phyloP scores from a whole-genome alignment of 2,797 vertebrate species.

The Hyperoplus lanceolatus region DNA sequence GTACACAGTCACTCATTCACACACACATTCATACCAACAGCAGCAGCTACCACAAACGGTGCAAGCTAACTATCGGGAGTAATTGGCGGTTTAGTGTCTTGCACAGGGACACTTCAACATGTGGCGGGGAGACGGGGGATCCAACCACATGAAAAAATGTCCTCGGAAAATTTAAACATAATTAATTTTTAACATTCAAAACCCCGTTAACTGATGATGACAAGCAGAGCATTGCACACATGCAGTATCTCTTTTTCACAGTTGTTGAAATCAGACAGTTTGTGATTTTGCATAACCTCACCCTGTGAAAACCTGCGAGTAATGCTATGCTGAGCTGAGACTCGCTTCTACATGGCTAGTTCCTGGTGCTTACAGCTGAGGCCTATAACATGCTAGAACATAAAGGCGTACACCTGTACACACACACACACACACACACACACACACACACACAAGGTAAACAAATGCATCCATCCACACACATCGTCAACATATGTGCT shows the following conservation, averaged over 20 bases:
- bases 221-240: not conserved
- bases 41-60: too few relatives aligned
- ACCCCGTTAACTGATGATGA: slow-evolving; percentile 5
- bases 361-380: slow-evolving; percentile 62
- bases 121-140: too few relatives aligned
- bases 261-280: not conserved
- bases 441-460: slow-evolving; percentile 9
- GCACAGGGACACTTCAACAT: too few relatives aligned
- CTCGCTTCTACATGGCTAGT: slow-evolving; percentile 51
- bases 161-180: too few relatives aligned
- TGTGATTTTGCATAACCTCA: slow-evolving; percentile 22
- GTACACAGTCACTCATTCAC: too few relatives aligned
- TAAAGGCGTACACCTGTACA: slow-evolving; percentile 24
- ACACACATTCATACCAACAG: too few relatives aligned
- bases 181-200: not conserved
- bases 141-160: too few relatives aligned
- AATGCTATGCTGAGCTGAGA: slow-evolving; percentile 43
- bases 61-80: too few relatives aligned
- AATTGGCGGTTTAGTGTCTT: too few relatives aligned
- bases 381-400: slow-evolving; percentile 22
- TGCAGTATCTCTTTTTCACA: not conserved
- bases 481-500: slow-evolving; percentile 21
- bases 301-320: slow-evolving; percentile 26
- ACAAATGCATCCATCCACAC: slow-evolving; percentile 23
- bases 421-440: slow-evolving; percentile 25